A percentile compares a stretch with the other conserved stretches of the same genome.
Evolutionary conservation across 1,140 invertebrate genomes (phyloP).

Genomic region (Belonocnema kinseyi): DNA sequence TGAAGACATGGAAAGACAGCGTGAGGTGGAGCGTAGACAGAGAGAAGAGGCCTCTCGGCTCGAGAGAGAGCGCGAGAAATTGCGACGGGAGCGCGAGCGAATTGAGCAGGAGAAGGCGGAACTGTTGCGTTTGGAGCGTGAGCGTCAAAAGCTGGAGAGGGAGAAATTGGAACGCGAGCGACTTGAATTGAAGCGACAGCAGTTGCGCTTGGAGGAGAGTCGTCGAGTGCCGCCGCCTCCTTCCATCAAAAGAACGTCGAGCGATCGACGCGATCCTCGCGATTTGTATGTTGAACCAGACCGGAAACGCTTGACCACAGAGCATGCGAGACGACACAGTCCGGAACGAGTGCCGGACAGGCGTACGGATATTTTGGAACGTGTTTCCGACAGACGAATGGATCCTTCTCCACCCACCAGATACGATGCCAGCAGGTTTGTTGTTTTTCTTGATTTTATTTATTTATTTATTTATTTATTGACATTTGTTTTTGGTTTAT

Average conservation of each 20-base stretch:
- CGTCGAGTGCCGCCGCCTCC: conserved; percentile 69
- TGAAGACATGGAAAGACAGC: conserved; percentile 82
- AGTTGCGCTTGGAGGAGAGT: conserved; percentile 76
- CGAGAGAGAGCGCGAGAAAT: conserved; percentile 86
- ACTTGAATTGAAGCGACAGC: conserved; percentile 87
- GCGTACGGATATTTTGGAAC: conserved; percentile 65
- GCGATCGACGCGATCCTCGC: conserved; percentile 67
- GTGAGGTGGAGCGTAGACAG: conserved; percentile 87
- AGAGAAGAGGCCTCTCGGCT: conserved; percentile 87
- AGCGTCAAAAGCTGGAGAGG: conserved; percentile 86
- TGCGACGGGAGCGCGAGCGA: conserved; percentile 85
- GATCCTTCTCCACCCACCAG: conserved; percentile 65
- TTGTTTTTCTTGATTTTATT: background rate
- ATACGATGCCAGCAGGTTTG: conserved; percentile 68
- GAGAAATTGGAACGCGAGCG: conserved; percentile 90
- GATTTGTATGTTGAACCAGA: conserved; percentile 69
- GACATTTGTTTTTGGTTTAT: too few species aligned
- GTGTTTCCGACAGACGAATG: conserved; percentile 69
- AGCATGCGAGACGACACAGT: conserved; percentile 67
- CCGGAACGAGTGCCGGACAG: conserved; percentile 67
- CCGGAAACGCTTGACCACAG: conserved; percentile 66
- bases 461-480: too few species aligned
- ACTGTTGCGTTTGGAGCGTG: conserved; percentile 85
- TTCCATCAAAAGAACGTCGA: conserved; percentile 66
- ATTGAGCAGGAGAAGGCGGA: conserved; percentile 89